Percentiles rank a stretch among this genome's conserved stretches.
Evolutionary conservation across 2,797 vertebrate genomes (phyloP).

Genomic region (Poeciliopsis gracilis): DNA sequence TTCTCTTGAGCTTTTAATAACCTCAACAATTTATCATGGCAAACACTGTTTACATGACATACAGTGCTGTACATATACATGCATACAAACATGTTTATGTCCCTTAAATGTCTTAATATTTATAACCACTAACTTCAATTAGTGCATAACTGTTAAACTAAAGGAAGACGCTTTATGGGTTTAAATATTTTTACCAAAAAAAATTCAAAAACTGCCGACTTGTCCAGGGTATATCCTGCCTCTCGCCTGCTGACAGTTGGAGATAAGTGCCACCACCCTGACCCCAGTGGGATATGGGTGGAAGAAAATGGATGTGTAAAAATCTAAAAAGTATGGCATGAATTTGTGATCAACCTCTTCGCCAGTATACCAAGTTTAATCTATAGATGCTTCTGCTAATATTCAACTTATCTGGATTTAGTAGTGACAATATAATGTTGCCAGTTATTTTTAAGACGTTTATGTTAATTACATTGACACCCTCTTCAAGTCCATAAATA

Average conservation of each 20-base stretch:
- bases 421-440: not conserved
- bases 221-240: too few relatives aligned
- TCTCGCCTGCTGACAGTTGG: too few relatives aligned
- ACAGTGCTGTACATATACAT: too few relatives aligned
- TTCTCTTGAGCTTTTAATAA: slow-evolving; percentile 59
- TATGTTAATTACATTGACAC: too few relatives aligned
- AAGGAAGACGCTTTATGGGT: not conserved
- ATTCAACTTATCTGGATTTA: not conserved
- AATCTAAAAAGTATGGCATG: not conserved
- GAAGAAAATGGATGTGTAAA: too few relatives aligned
- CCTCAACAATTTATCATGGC: slow-evolving; percentile 60
- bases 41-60: slow-evolving; percentile 69
- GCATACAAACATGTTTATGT: not conserved
- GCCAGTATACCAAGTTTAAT: not conserved
- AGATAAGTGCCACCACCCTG: too few relatives aligned
- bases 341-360: not conserved
- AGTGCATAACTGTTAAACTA: not conserved
- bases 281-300: too few relatives aligned
- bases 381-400: not conserved
- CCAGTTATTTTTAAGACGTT: not conserved
- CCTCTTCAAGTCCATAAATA: too few relatives aligned
- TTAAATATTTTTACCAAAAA: not conserved
- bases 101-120: not conserved
- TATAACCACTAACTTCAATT: not conserved
- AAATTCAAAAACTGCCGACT: too few relatives aligned